Percentiles rank a stretch among this genome's conserved stretches.
Evolutionary conservation across 2,888 invertebrate genomes (phyloP).

Genomic region (Hofmannophila pseudospretella): DNA sequence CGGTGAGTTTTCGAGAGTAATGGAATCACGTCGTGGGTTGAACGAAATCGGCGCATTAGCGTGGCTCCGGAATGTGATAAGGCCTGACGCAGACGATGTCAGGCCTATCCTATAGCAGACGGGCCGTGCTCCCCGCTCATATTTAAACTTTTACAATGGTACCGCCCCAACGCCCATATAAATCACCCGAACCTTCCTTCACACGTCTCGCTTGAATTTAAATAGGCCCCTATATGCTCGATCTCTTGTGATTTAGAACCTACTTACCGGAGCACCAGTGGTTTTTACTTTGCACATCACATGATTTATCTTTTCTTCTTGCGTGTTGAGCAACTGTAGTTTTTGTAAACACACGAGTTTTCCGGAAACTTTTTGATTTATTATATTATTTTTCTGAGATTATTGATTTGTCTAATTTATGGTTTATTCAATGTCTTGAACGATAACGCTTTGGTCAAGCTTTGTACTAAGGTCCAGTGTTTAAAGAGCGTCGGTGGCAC

Average conservation of each 20-base stretch:
- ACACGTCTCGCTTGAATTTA: slow-evolving; percentile 67
- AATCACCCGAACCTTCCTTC: slow-evolving; percentile 62
- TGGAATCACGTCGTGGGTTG: slow-evolving; percentile 17
- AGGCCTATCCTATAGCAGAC: slow-evolving; percentile 4
- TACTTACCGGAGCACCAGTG: slow-evolving; percentile 36
- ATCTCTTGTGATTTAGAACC: slow-evolving; percentile 57
- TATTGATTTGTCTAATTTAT: too few species aligned
- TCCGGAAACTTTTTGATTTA: too few species aligned
- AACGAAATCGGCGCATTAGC: slow-evolving; percentile 13
- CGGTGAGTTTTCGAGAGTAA: slow-evolving; percentile 7
- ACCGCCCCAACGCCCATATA: slow-evolving; percentile 49
- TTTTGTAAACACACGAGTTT: background rate
- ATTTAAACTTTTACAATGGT: slow-evolving; percentile 68
- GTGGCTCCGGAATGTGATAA: slow-evolving; percentile 3
- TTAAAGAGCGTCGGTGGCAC: too few species aligned
- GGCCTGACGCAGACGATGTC: slow-evolving; percentile 1
- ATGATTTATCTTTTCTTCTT: slow-evolving; percentile 8
- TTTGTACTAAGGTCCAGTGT: too few species aligned
- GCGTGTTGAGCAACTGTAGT: background rate
- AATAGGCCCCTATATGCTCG: slow-evolving; percentile 59
- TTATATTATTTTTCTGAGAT: too few species aligned
- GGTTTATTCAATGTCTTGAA: too few species aligned
- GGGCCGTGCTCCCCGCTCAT: slow-evolving; percentile 34
- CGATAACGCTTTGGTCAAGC: too few species aligned
- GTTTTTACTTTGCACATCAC: slow-evolving; percentile 32